phyloP scores from a whole-genome alignment of 2,797 vertebrate species.

The Paguma larvata region DNA sequence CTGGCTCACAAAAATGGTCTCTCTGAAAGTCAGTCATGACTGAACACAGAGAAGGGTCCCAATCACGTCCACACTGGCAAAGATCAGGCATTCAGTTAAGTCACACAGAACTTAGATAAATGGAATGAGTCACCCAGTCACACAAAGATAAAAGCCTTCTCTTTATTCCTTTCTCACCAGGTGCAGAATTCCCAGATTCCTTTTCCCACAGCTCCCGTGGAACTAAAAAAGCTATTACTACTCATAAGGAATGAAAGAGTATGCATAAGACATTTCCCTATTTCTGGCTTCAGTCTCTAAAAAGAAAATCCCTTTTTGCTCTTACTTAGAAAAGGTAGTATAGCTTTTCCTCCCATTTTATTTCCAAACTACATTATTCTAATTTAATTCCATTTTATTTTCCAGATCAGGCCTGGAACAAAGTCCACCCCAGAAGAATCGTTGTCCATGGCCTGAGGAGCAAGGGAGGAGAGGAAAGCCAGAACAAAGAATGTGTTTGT shows the following conservation, averaged over 20 bases:
- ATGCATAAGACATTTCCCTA: not conserved
- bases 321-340: slow-evolving; percentile 6
- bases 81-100: not conserved
- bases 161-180: not conserved
- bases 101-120: not conserved
- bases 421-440: not conserved
- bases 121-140: not conserved
- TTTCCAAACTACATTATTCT: slow-evolving; percentile 22
- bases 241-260: not conserved
- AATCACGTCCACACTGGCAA: not conserved
- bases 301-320: not conserved
- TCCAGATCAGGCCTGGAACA: not conserved
- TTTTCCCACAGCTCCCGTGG: not conserved
- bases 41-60: not conserved
- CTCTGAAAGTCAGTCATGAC: not conserved
- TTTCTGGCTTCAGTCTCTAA: slow-evolving; percentile 10
- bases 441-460: not conserved
- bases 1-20: not conserved
- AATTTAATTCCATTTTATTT: slow-evolving; percentile 39
- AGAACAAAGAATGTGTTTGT: not conserved
- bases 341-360: not conserved
- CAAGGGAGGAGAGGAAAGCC: not conserved
- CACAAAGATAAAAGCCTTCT: not conserved
- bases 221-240: not conserved
- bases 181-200: not conserved